These are phyloP conservation scores for Pelodytes ibericus DNA, from an alignment of 2,797 vertebrate species.

Conservation along the genomic window DNA sequence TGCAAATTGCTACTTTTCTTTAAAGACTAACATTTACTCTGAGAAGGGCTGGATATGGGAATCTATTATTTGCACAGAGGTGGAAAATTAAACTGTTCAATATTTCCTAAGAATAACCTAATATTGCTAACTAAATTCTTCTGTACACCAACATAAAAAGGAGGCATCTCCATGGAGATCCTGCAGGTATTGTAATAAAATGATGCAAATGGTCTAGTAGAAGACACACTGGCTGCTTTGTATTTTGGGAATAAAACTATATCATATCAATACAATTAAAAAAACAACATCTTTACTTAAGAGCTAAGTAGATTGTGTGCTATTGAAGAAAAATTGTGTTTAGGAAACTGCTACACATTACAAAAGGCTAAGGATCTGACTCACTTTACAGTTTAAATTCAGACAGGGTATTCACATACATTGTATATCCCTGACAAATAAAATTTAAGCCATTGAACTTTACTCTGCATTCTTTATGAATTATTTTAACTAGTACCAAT, in stretches of 20 bases:
- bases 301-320: neutral
- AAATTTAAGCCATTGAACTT: no score
- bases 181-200: slow-evolving; percentile 15
- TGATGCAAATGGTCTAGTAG: slow-evolving; percentile 24
- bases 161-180: slow-evolving; percentile 3
- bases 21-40: slow-evolving; percentile 24
- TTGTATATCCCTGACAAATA: no score
- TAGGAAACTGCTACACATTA: neutral
- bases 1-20: slow-evolving; percentile 26
- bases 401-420: no score
- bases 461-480: no score
- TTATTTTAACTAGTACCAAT: no score
- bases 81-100: no score
- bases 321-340: neutral
- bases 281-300: no score
- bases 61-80: slow-evolving; percentile 1
- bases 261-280: neutral
- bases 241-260: slow-evolving; percentile 26
- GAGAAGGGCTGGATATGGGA: neutral
- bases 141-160: slow-evolving; percentile 12
- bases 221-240: neutral
- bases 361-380: neutral
- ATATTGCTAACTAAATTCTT: slow-evolving; percentile 4
- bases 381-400: neutral
- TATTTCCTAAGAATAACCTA: neutral